Evolutionary conservation across 2,113 vertebrate genomes (phyloP), one percentile per base, ranked within the genome.

Genomic region (Sinocyclocheilus grahami): DNA sequence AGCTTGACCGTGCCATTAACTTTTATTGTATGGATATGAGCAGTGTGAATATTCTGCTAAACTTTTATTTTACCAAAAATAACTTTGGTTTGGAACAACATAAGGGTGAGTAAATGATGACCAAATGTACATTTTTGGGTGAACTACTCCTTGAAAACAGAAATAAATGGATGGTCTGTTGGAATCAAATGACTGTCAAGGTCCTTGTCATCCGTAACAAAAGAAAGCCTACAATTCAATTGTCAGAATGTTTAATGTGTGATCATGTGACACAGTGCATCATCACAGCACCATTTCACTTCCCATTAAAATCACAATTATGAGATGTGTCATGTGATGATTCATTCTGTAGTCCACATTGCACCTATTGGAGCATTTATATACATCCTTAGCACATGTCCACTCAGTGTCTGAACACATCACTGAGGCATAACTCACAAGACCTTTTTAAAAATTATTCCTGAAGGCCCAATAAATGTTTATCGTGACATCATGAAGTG

Each of bases 371-470:
- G 27, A 80, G 24, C 65, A 69, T 78, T 72, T 55, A 51, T 33
- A 72, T 62, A 27, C 65, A 79, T 69, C 30, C 22, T 81, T 51
- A 69, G 51, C 42, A 72, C 62, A 55, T 63, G 78, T 63, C 71
- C 69, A 51, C 77, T 81, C 51, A 22, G 8, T 46, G 33, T 53
- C 76, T 48, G 81, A 82, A 63, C 46, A 27, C 65, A 58, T 86
- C 55, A 74, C 51, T 42, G 24, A 74, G 79, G 88, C 90, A 86
- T 84, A 72, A 86, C 87, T 82, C 77, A 86, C 3, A 83, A 46
- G 58, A 78, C 42, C 69, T 78, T 37, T 81, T 22, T 53, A 87
- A 85, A 84, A 82, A 84, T 71, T 83, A 60, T 62, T 79, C 80
- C 60, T 86, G 65, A 83, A 69, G 82, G 86, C 58, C 85, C 78